Percentiles rank a stretch among this genome's conserved stretches.
Evolutionary conservation across 2,888 invertebrate genomes (phyloP).

Genomic region (Uropetala carovei): DNA sequence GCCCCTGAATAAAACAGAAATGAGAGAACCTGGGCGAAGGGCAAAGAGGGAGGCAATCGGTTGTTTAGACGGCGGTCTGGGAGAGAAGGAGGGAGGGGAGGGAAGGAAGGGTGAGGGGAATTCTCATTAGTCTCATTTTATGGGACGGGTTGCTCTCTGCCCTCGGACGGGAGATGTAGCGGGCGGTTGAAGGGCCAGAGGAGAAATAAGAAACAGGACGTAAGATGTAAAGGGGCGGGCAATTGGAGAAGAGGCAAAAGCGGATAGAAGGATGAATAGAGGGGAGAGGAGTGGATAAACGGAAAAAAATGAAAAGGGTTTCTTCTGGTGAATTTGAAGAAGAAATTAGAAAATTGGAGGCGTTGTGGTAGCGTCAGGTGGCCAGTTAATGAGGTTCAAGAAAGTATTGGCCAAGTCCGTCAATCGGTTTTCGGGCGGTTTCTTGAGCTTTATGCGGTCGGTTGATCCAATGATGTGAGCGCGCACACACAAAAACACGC

Average conservation of each 20-base stretch:
- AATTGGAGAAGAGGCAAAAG: background rate
- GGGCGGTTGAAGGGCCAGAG: background rate
- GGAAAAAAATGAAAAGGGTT: background rate
- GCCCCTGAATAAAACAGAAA: conserved; percentile 14
- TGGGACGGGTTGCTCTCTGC: conserved; percentile 21
- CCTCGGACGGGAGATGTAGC: background rate
- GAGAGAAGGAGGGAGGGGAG: background rate
- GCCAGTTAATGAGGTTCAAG: background rate
- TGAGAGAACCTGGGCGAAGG: background rate
- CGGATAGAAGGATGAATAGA: background rate
- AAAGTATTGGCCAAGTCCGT: background rate
- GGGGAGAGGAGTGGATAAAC: background rate
- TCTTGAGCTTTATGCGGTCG: no score
- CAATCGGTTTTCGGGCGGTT: no score
- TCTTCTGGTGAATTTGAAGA: background rate
- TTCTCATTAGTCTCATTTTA: conserved; percentile 35
- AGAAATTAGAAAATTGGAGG: conserved; percentile 7
- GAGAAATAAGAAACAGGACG: no score
- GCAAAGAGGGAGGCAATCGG: background rate
- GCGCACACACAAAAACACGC: no score
- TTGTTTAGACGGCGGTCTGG: no score
- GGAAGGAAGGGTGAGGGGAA: background rate
- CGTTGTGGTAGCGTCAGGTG: background rate
- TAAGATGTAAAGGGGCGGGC: no score
- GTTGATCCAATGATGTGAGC: no score